phyloP scores from a whole-genome alignment of 1,140 invertebrate species.

The Drosophila kurseongensis region DNA sequence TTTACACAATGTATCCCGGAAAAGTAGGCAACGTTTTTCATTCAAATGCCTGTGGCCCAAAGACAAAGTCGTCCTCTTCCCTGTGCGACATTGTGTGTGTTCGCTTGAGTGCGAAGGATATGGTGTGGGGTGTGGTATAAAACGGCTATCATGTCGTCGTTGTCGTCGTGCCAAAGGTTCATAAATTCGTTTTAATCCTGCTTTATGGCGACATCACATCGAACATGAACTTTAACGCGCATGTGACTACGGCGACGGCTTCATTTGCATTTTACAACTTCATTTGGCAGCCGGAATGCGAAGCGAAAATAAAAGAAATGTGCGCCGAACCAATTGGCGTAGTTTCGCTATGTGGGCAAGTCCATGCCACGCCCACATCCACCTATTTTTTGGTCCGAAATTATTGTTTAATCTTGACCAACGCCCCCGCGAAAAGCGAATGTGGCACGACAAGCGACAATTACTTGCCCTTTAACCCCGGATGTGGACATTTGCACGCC shows the following conservation, averaged over 20 bases:
- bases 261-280: conserved; percentile 83
- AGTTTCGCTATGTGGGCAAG: conserved; percentile 20
- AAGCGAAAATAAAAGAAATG: conserved; percentile 70
- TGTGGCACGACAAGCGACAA: conserved; percentile 64
- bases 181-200: conserved; percentile 82
- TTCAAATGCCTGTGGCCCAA: conserved; percentile 56
- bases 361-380: conserved; percentile 3
- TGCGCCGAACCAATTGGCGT: conserved; percentile 62
- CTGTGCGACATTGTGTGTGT: conserved; percentile 34
- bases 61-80: conserved; percentile 53
- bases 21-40: conserved; percentile 56
- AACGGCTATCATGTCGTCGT: conserved; percentile 65
- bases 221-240: conserved; percentile 82
- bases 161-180: conserved; percentile 76
- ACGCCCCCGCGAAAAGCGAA: conserved; percentile 19
- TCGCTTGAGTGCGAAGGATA: conserved; percentile 16
- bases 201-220: conserved; percentile 82
- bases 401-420: conserved; percentile 69
- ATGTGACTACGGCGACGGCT: conserved; percentile 64
- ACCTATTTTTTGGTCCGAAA: conserved; percentile 36
- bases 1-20: conserved; percentile 30
- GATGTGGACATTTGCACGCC: conserved; percentile 71
- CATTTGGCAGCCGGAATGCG: conserved; percentile 66
- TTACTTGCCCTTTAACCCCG: conserved; percentile 48
- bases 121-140: conserved; percentile 28